Conservation (phyloP, 2,888 invertebrate species). For the Andrena chrysosceles region DNA sequence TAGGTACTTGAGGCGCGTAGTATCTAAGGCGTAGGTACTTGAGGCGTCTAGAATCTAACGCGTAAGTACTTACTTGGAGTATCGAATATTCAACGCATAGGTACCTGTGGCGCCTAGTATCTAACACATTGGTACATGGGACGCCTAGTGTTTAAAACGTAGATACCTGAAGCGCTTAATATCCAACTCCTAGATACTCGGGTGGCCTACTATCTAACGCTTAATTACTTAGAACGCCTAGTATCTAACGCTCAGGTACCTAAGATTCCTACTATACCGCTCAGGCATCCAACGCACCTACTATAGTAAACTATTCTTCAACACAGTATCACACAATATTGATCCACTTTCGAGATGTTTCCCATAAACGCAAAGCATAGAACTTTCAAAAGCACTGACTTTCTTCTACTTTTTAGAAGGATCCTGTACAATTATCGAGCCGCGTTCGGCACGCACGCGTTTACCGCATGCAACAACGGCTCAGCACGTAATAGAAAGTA, state of each 20-base stretch:
- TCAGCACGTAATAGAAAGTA: slow-evolving; percentile 50
- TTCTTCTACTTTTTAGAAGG: slow-evolving; percentile 30
- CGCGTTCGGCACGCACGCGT: slow-evolving; percentile 17
- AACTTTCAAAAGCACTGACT: slow-evolving; percentile 31
- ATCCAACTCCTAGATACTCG: too few species aligned
- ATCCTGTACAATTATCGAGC: slow-evolving; percentile 28
- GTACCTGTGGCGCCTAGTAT: too few species aligned
- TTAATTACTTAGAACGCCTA: background rate
- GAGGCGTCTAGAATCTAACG: too few species aligned
- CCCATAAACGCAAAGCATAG: slow-evolving; percentile 3
- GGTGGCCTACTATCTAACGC: background rate
- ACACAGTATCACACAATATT: background rate
- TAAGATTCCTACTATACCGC: background rate
- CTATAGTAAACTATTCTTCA: background rate
- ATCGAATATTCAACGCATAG: too few species aligned
- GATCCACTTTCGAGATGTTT: slow-evolving; percentile 41
- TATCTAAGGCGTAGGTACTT: too few species aligned
- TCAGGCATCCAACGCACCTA: background rate
- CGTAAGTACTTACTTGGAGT: too few species aligned
- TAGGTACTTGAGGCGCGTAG: too few species aligned
- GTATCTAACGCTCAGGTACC: background rate
- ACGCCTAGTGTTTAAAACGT: too few species aligned
- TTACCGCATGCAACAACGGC: slow-evolving; percentile 19
- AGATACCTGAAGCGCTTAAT: too few species aligned
- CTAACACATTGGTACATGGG: too few species aligned